Evolutionary conservation across 1,140 invertebrate genomes (phyloP).

Genomic region (Macrobrachium rosenbergii): DNA sequence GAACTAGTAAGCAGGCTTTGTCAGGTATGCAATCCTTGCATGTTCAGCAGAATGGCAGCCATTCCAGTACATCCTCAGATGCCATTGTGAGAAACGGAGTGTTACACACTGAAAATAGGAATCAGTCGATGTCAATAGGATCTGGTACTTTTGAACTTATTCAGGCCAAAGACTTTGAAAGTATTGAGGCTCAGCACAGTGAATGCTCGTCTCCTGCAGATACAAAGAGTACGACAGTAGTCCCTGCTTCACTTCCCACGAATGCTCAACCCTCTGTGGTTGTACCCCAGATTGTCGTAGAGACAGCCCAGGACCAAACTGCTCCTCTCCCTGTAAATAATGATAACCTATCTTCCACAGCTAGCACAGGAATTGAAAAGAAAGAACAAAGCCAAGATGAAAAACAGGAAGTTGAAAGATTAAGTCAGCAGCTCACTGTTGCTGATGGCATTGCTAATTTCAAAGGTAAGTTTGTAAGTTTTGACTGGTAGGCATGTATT

Average conservation of each 20-base stretch:
- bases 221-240: constrained; percentile 67
- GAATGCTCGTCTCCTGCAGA: constrained; percentile 48
- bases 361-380: constrained; percentile 10
- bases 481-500: neutral
- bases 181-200: constrained; percentile 72
- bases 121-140: constrained; percentile 66
- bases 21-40: neutral
- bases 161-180: constrained; percentile 72
- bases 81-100: constrained; percentile 68
- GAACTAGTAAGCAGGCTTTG: too few relatives aligned
- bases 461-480: constrained; percentile 69
- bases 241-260: constrained; percentile 3
- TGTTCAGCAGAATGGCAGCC: neutral
- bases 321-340: constrained; percentile 2
- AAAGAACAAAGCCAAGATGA: neutral
- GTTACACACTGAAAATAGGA: constrained; percentile 66
- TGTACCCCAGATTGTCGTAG: constrained; percentile 30
- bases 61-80: constrained; percentile 11
- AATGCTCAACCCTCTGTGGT: neutral
- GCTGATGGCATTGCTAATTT: constrained; percentile 69
- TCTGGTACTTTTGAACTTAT: constrained; percentile 73
- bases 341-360: constrained; percentile 7
- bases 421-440: constrained; percentile 68
- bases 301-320: neutral
- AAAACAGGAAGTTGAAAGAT: constrained; percentile 67